A percentile compares a stretch with the other conserved stretches of the same genome.
These are phyloP conservation scores for Gambusia holbrooki DNA, from an alignment of 2,113 vertebrate genomes.

Conservation along the genomic window DNA sequence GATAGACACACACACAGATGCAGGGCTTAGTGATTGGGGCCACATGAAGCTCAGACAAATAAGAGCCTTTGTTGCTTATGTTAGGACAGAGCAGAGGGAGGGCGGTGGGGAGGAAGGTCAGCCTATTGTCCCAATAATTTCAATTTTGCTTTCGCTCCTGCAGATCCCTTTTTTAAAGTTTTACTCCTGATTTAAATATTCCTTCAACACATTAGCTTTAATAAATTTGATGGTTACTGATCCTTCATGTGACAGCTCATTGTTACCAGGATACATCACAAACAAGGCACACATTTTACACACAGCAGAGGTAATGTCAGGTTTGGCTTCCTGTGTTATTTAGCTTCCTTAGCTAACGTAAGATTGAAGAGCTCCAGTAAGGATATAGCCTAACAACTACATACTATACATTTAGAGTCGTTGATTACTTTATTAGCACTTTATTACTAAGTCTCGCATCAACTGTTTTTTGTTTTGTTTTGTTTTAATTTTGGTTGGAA, in stretches of 20 bases:
- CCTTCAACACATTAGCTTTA: background rate
- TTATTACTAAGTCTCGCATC: background rate
- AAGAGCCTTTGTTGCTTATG: conserved; percentile 61
- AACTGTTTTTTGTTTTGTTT: background rate
- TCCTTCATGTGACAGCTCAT: conserved; percentile 68
- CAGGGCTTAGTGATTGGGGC: conserved; percentile 29
- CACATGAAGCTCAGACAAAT: conserved; percentile 26
- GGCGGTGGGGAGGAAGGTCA: conserved; percentile 4
- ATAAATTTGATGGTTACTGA: conserved; percentile 8
- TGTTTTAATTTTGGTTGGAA: background rate
- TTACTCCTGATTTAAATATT: background rate
- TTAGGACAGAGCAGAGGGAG: conserved; percentile 11
- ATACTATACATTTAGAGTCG: background rate
- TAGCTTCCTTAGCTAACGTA: background rate
- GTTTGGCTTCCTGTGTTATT: background rate
- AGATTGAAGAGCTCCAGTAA: too few species aligned
- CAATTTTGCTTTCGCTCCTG: conserved; percentile 4
- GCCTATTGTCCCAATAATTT: conserved; percentile 25
- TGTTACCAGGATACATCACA: conserved; percentile 56
- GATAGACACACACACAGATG: conserved; percentile 13
- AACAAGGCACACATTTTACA: conserved; percentile 41
- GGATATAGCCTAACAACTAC: background rate
- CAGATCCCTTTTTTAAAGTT: background rate
- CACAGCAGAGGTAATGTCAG: conserved; percentile 9
- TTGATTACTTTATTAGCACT: background rate